A percentile compares a stretch with the other conserved stretches of the same genome.
Evolutionary conservation across 2,113 vertebrate species (phyloP).

Genomic region (Protobothrops flavoviridis): DNA sequence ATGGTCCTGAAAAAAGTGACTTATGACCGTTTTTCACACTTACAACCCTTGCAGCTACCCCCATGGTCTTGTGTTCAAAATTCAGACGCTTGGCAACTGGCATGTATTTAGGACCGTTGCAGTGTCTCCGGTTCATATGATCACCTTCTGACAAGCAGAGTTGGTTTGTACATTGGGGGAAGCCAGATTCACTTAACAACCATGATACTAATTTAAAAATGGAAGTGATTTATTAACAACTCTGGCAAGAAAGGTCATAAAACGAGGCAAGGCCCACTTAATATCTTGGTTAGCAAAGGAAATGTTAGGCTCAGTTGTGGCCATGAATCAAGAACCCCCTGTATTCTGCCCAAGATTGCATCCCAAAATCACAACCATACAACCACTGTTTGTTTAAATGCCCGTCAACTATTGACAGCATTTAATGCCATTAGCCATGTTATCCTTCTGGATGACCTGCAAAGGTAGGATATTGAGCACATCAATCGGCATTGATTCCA

Average conservation of each 20-base stretch:
- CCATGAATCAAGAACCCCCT: too few relatives aligned
- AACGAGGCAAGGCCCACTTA: too few relatives aligned
- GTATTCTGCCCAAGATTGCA: background rate
- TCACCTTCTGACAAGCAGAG: background rate
- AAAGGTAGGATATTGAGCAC: background rate
- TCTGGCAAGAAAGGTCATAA: too few relatives aligned
- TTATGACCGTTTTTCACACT: background rate
- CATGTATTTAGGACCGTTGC: background rate
- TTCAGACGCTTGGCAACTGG: background rate
- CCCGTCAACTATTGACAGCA: too few relatives aligned
- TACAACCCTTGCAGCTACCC: background rate
- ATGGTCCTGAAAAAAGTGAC: background rate
- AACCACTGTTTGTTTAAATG: background rate
- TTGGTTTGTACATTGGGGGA: too few relatives aligned
- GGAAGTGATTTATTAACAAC: too few relatives aligned
- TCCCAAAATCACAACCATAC: background rate
- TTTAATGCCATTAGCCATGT: background rate
- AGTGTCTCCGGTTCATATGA: background rate
- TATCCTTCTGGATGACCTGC: background rate
- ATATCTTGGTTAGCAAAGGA: too few relatives aligned
- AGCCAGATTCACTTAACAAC: too few relatives aligned
- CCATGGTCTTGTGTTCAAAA: background rate
- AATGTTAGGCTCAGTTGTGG: too few relatives aligned
- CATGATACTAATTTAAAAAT: too few relatives aligned
- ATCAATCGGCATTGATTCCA: background rate